Evolutionary conservation across 2,113 vertebrate species (phyloP).

Genomic region (Oriolus oriolus): DNA sequence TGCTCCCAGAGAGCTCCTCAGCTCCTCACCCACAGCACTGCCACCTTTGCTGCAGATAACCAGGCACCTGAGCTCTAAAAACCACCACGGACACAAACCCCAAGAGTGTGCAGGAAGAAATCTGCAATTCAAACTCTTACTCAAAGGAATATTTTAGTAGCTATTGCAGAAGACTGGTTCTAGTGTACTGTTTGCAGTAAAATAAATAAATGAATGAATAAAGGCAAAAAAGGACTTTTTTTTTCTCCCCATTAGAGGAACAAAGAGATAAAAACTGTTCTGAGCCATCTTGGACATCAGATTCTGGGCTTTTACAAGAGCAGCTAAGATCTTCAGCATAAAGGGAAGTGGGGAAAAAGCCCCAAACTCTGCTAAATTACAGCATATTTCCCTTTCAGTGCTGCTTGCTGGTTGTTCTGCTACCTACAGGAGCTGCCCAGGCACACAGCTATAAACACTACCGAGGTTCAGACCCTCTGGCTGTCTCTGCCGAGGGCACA

Average conservation of each 20-base stretch:
- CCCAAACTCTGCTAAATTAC: neutral
- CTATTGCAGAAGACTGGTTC: neutral
- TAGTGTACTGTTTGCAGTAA: neutral
- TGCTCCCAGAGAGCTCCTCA: neutral
- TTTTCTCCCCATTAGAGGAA: neutral
- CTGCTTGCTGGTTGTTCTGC: neutral
- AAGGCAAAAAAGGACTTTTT: neutral
- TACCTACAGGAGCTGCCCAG: neutral
- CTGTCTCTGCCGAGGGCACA: neutral
- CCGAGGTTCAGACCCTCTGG: neutral
- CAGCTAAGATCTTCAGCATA: neutral
- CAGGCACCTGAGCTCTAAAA: neutral
- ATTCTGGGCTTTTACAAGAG: neutral
- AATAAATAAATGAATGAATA: neutral
- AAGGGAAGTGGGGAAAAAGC: neutral
- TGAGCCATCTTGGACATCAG: neutral
- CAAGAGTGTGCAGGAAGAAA: neutral
- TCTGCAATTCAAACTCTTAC: neutral
- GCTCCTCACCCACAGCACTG: neutral
- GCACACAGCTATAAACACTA: neutral
- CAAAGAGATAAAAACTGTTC: neutral
- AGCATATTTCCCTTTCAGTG: neutral
- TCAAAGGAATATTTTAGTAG: neutral
- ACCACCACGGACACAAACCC: neutral
- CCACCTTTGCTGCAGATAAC: neutral